Conservation (phyloP, 2,113 vertebrate species). For the Hippocampus mohnikei region DNA sequence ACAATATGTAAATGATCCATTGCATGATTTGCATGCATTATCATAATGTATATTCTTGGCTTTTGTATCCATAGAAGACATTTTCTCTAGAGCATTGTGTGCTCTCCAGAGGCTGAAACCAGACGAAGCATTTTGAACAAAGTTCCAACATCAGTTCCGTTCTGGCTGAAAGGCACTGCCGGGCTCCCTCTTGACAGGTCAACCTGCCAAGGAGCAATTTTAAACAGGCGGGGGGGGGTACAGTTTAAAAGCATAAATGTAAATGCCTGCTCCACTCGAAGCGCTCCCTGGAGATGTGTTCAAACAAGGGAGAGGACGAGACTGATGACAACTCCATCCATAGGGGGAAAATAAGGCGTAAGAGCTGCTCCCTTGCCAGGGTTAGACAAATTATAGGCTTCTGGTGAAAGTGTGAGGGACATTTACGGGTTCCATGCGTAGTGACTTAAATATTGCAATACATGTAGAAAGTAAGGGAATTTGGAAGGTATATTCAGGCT, state of each 20-base stretch:
- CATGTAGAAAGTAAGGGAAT: not conserved
- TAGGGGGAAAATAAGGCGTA: slow-evolving; percentile 37
- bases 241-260: slow-evolving; percentile 50
- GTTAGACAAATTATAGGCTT: slow-evolving; percentile 37
- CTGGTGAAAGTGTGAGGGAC: slow-evolving; percentile 28
- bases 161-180: slow-evolving; percentile 35
- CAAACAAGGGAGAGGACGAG: slow-evolving; percentile 64
- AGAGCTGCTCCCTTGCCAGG: slow-evolving; percentile 48
- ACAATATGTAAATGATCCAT: slow-evolving; percentile 1
- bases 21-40: slow-evolving; percentile 1
- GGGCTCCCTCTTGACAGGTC: slow-evolving; percentile 52
- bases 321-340: slow-evolving; percentile 65
- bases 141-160: slow-evolving; percentile 45
- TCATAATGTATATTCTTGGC: slow-evolving; percentile 11
- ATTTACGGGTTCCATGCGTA: not conserved
- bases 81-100: slow-evolving; percentile 33
- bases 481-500: not conserved
- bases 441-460: not conserved
- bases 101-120: slow-evolving; percentile 50
- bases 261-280: slow-evolving; percentile 59
- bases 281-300: slow-evolving; percentile 60
- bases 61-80: slow-evolving; percentile 12
- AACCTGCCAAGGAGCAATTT: slow-evolving; percentile 61
- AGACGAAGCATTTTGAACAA: slow-evolving; percentile 46
- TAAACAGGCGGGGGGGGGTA: slow-evolving; percentile 26